Base-by-base conservation (phyloP, 2,888 invertebrate genomes). In the Andricus quercusramuli region DNA sequence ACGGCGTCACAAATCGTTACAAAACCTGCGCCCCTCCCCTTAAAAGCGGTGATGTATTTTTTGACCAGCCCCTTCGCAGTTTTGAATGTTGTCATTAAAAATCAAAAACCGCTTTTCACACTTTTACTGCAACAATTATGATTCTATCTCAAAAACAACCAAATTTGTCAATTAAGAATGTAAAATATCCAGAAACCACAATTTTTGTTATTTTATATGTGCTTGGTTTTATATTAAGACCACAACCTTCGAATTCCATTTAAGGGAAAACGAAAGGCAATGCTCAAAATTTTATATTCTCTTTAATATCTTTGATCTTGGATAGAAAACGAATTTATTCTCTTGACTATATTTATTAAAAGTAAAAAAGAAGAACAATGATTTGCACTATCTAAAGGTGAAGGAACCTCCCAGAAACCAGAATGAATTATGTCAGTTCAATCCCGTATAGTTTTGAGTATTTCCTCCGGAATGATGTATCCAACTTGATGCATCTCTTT, bases 401-500 rank as follows among this genome's bases (percentile, higher is more conserved):
- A 62, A 62, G 29, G 13, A 62, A 62, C 13, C 6, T 62, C 13
- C 62, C 25, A 17, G 17, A 64, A 64, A 29, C 25, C 64, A 64
- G 17, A 29, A 29, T 64, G 8, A 22, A 29, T 17, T 25, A 64
- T 25, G 4, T 64, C 17, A 17, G 6, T 64, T 64, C 66, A 83
- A 66, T 83, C 80, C 74, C 85, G 56, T 25, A 83, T 82, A 0
- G 56, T 83, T 51, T 88, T 79, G n/a, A 85, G 78, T 22, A 87
- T 51, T 15, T 91, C 90, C 0, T 91, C 90, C 1, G 91, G 86
- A 13, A 95, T 93, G 79, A 95, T 93, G 89, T 96, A 96, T 3
- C 96, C 96, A 78, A 95, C 93, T 11, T 93, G 93, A 79, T 94
- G 92, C 91, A 96, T 92, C 90, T 96, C 96, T 89, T 95, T 95